Conservation (phyloP, 2,113 vertebrate genomes). For the Hyperopisus bebe region DNA sequence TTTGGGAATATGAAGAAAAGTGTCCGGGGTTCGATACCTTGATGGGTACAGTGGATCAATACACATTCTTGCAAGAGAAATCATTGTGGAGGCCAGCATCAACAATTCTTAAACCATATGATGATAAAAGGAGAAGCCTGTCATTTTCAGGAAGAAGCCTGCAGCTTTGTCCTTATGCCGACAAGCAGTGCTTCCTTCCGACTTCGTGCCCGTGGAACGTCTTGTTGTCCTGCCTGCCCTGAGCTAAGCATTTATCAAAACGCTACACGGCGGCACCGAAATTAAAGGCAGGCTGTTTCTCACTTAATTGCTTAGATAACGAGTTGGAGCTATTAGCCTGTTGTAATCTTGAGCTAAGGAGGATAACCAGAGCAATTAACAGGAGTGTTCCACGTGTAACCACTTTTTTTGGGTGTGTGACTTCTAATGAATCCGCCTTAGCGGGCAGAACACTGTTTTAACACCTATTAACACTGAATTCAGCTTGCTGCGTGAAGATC, state of each 20-base stretch:
- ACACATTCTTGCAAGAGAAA: neutral
- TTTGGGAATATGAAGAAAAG: conserved; percentile 21
- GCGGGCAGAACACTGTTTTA: neutral
- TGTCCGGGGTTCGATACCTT: conserved; percentile 33
- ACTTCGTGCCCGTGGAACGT: neutral
- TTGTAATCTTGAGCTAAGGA: conserved; percentile 42
- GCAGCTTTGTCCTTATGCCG: neutral
- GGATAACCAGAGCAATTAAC: conserved; percentile 43
- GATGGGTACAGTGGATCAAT: conserved; percentile 17
- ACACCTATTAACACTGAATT: neutral
- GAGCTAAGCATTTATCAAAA: conserved; percentile 51
- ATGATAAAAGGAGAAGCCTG: neutral
- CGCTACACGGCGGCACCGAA: conserved; percentile 52
- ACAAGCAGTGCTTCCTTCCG: conserved; percentile 24
- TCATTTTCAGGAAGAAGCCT: neutral
- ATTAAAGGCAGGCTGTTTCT: conserved; percentile 54
- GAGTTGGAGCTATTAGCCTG: conserved; percentile 54
- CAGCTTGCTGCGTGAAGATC: neutral
- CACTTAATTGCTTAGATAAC: conserved; percentile 58
- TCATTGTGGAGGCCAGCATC: neutral
- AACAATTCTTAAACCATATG: neutral
- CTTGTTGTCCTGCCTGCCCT: conserved; percentile 23
- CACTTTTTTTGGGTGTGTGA: neutral
- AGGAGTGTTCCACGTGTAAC: conserved; percentile 21
- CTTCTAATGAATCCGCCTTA: neutral